Evolutionary conservation across 2,113 vertebrate genomes (phyloP).

Genomic region (Rhinolophus ferrumequinum): DNA sequence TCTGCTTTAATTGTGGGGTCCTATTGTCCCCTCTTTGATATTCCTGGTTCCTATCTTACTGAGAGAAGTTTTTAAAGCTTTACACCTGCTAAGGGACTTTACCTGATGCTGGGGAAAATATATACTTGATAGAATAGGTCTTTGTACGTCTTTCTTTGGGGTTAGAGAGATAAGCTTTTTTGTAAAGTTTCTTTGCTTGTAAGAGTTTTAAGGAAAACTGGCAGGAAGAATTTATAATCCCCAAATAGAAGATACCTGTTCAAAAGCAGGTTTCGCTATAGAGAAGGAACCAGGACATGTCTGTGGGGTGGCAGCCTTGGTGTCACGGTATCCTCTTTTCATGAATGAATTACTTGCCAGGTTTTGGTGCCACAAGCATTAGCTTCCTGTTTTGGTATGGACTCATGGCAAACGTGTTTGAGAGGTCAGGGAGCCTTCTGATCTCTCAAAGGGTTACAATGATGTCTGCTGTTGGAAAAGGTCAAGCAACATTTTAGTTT

Average conservation of each 20-base stretch:
- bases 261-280: not conserved
- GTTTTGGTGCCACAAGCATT: not conserved
- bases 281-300: slow-evolving; percentile 30
- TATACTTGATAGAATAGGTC: slow-evolving; percentile 58
- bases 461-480: not conserved
- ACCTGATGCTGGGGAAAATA: slow-evolving; percentile 76
- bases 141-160: slow-evolving; percentile 69
- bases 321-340: not conserved
- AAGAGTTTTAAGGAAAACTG: slow-evolving; percentile 53
- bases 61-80: slow-evolving; percentile 80
- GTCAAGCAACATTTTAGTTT: slow-evolving; percentile 30
- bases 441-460: not conserved
- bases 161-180: slow-evolving; percentile 22
- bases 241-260: slow-evolving; percentile 24
- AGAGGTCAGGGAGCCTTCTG: not conserved
- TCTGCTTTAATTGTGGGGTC: slow-evolving; percentile 66
- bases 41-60: slow-evolving; percentile 60
- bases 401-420: not conserved
- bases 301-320: not conserved
- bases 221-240: slow-evolving; percentile 24
- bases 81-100: slow-evolving; percentile 78
- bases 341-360: not conserved
- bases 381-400: not conserved
- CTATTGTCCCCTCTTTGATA: slow-evolving; percentile 54
- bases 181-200: slow-evolving; percentile 56